A percentile compares a stretch with the other conserved stretches of the same genome.
phyloP scores from a whole-genome alignment of 2,113 vertebrate species.

The Genyomyrus donnyi region DNA sequence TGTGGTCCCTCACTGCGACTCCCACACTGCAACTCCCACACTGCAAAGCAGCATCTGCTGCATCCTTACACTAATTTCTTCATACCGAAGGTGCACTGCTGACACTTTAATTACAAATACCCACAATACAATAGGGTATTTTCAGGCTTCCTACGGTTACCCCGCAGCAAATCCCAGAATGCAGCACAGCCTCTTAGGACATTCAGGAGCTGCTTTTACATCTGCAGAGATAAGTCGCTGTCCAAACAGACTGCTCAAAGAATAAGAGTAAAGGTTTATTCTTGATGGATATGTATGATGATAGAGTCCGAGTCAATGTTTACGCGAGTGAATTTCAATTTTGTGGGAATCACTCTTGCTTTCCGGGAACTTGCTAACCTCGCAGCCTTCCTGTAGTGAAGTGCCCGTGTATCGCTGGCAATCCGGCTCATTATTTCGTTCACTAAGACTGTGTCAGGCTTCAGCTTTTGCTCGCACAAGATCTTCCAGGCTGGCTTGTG shows the following conservation, averaged over 20 bases:
- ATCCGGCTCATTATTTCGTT: not conserved
- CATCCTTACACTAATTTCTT: not conserved
- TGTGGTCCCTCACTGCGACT: not conserved
- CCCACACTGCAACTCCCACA: not conserved
- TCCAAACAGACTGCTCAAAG: constrained; percentile 18
- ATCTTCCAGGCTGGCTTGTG: not conserved
- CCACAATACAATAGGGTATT: not conserved
- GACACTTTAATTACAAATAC: not conserved
- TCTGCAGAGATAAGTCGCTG: constrained; percentile 17
- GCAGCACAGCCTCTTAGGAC: not conserved
- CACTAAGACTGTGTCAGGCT: not conserved
- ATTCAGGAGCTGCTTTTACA: not conserved
- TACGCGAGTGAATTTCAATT: constrained; percentile 7
- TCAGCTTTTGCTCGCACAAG: not conserved
- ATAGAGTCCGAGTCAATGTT: constrained; percentile 9
- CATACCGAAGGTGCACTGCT: not conserved
- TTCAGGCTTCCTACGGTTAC: not conserved
- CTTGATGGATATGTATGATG: not conserved
- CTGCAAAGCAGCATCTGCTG: not conserved
- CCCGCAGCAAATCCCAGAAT: not conserved
- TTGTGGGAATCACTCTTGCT: not conserved
- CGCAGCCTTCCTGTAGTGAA: not conserved
- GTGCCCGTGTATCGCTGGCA: too few species aligned
- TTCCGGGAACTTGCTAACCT: not conserved
- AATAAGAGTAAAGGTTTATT: constrained; percentile 12